Evolutionary conservation across 2,113 vertebrate genomes (phyloP).

Genomic region (Zingel zingel): DNA sequence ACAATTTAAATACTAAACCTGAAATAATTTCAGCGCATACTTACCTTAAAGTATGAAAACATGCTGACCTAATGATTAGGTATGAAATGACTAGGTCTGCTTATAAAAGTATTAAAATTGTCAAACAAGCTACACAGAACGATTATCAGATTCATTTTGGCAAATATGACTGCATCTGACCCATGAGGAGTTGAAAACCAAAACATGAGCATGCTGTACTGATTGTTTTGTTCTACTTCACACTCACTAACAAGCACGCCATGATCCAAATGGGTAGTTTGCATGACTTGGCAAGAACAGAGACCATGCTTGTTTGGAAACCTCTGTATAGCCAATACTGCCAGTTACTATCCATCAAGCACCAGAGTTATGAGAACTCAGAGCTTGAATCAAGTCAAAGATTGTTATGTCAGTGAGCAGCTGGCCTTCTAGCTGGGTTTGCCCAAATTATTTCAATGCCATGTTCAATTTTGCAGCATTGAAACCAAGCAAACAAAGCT

Average conservation of each 20-base stretch:
- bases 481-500: slow-evolving; percentile 49
- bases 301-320: slow-evolving; percentile 58
- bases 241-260: slow-evolving; percentile 57
- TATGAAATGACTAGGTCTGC: slow-evolving; percentile 30
- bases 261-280: slow-evolving; percentile 56
- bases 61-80: slow-evolving; percentile 53
- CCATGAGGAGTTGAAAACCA: slow-evolving; percentile 49
- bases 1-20: slow-evolving; percentile 33
- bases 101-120: slow-evolving; percentile 36
- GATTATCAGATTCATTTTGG: slow-evolving; percentile 53
- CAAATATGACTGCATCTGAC: slow-evolving; percentile 38
- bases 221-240: slow-evolving; percentile 59
- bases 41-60: slow-evolving; percentile 29
- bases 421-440: slow-evolving; percentile 9
- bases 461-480: slow-evolving; percentile 32
- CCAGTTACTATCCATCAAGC: slow-evolving; percentile 63
- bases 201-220: slow-evolving; percentile 43
- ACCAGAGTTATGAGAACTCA: slow-evolving; percentile 40
- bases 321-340: slow-evolving; percentile 35
- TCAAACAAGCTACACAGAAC: slow-evolving; percentile 24
- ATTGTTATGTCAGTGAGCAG: slow-evolving; percentile 47
- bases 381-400: slow-evolving; percentile 45
- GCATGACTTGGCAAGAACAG: slow-evolving; percentile 70
- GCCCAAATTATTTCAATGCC: slow-evolving; percentile 50
- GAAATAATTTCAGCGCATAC: slow-evolving; percentile 24